A percentile compares a stretch with the other conserved stretches of the same genome.
These are phyloP conservation scores for Myzus persicae DNA, from an alignment of 1,140 invertebrate genomes.

Conservation along the genomic window DNA sequence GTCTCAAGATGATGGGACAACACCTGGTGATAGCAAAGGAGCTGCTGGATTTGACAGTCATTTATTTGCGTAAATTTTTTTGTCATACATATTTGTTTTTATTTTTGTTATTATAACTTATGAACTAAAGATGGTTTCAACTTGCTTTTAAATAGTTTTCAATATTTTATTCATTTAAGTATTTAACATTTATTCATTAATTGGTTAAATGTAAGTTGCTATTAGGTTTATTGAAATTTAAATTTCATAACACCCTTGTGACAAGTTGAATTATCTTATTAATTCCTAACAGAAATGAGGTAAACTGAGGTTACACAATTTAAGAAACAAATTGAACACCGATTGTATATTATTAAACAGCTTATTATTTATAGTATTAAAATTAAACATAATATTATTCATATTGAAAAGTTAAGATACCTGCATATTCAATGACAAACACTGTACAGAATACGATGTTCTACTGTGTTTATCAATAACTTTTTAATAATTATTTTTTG, in stretches of 20 bases:
- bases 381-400: background rate
- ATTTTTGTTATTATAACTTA: background rate
- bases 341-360: too few species aligned
- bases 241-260: background rate
- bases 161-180: background rate
- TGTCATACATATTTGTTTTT: background rate
- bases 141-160: background rate
- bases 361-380: background rate
- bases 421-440: background rate
- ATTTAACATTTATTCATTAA: background rate
- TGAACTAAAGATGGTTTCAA: background rate
- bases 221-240: background rate
- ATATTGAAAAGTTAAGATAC: background rate
- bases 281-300: background rate
- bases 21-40: slow-evolving; percentile 77
- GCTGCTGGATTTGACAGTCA: slow-evolving; percentile 78
- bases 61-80: slow-evolving; percentile 68
- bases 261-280: background rate
- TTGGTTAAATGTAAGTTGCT: background rate
- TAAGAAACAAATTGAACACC: too few species aligned
- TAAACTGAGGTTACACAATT: too few species aligned
- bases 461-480: background rate
- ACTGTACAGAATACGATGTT: background rate
- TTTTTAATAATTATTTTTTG: background rate
- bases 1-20: slow-evolving; percentile 67